Evolutionary conservation across 2,888 invertebrate species (phyloP).

Genomic region (Apantesis nais): DNA sequence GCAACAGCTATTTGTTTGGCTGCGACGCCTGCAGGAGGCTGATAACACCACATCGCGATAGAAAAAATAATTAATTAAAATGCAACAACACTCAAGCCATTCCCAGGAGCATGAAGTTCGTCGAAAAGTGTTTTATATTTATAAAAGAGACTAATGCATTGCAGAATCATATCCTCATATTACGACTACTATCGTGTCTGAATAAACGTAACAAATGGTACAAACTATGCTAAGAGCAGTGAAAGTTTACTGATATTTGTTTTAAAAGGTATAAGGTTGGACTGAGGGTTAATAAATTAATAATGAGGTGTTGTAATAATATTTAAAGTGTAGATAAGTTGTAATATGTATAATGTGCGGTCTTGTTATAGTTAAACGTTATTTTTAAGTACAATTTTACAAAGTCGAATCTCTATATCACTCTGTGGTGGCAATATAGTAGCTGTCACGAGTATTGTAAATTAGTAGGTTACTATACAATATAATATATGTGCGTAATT

Average conservation of each 20-base stretch:
- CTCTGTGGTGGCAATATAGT: too few species aligned
- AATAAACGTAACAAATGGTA: slow-evolving; percentile 37
- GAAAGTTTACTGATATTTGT: slow-evolving; percentile 26
- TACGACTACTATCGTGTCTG: slow-evolving; percentile 31
- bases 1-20: slow-evolving; percentile 79
- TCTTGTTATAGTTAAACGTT: too few species aligned
- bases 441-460: too few species aligned
- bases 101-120: slow-evolving; percentile 72
- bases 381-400: too few species aligned
- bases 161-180: slow-evolving; percentile 32
- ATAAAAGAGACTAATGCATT: slow-evolving; percentile 52
- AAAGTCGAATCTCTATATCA: too few species aligned
- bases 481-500: too few species aligned
- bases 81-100: slow-evolving; percentile 82
- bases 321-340: too few species aligned
- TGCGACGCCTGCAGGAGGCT: slow-evolving; percentile 75
- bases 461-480: too few species aligned
- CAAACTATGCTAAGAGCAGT: slow-evolving; percentile 29
- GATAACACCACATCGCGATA: slow-evolving; percentile 82
- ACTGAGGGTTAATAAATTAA: slow-evolving; percentile 15
- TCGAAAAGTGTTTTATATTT: slow-evolving; percentile 59
- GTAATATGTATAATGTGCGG: too few species aligned
- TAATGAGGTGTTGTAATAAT: slow-evolving; percentile 23
- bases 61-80: slow-evolving; percentile 85
- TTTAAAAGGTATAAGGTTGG: too few species aligned